Percentiles rank a stretch among this genome's conserved stretches.
Evolutionary conservation across 2,888 invertebrate species (phyloP).

Genomic region (Scaptomyza polygonia): DNA sequence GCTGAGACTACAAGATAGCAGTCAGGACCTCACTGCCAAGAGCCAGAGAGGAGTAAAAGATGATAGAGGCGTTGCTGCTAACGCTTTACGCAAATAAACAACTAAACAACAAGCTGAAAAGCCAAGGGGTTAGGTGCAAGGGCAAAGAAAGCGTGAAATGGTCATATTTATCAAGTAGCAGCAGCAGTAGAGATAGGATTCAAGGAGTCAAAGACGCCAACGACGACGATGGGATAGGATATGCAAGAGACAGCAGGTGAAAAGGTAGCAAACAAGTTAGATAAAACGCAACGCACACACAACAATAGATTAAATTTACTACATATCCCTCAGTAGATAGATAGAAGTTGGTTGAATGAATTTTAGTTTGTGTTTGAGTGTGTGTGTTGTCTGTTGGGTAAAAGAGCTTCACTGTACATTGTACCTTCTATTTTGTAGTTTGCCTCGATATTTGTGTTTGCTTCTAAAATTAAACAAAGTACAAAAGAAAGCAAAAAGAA

Average conservation of each 20-base stretch:
- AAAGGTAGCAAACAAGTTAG: constrained; percentile 40
- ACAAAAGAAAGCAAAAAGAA: constrained; percentile 31
- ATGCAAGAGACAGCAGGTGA: constrained; percentile 33
- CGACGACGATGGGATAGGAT: constrained; percentile 31
- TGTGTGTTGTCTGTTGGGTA: constrained; percentile 23
- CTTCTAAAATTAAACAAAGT: constrained; percentile 66
- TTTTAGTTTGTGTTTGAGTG: constrained; percentile 21
- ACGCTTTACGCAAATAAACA: constrained; percentile 74
- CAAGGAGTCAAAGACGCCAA: constrained; percentile 42
- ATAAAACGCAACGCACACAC: constrained; percentile 28
- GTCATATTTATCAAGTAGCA: constrained; percentile 74
- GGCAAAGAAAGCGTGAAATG: constrained; percentile 55
- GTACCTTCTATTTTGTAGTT: constrained; percentile 19
- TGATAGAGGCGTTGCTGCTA: constrained; percentile 69
- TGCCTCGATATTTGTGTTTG: constrained; percentile 64
- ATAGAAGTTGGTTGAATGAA: neutral
- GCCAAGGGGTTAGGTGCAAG: neutral
- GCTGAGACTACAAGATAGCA: neutral
- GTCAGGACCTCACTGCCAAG: constrained; percentile 11
- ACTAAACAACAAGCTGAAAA: constrained; percentile 17
- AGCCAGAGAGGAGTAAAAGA: constrained; percentile 34
- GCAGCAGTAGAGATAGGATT: constrained; percentile 53
- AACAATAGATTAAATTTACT: constrained; percentile 72
- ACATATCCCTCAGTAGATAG: neutral
- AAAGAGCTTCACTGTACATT: constrained; percentile 40